Evolutionary conservation across 1,140 invertebrate species (phyloP), one percentile per base, ranked within the genome.

Genomic region (Sycophila sp.): DNA sequence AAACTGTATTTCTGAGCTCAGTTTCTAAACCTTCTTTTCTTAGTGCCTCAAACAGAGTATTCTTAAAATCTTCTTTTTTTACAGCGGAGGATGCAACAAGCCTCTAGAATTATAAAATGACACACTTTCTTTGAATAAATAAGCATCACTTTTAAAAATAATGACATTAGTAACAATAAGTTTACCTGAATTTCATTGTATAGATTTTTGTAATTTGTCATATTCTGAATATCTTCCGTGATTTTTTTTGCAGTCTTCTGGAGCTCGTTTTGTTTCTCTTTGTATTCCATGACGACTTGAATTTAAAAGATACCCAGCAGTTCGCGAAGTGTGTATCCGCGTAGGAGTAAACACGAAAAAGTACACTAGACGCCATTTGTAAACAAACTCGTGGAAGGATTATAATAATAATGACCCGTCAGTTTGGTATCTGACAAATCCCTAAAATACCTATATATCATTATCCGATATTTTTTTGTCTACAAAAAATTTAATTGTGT

Each of bases 1-100:
- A 96, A 22, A 95, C 91, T 26, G 93, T 93, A 75, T 96, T 96
- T 73, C 92, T 87, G 42, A 95, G 87, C 79, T 94, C 91, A 11
- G 90, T 93, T 81, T 95, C 93, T 66, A 95, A 85, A 36, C 92
- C 93, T 71, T 90, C 91, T 64, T 88, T 87, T 83, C 91, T 93
- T 80, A 96, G 89, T 17, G 91, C 90, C 64, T 90, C 88, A 68
- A 93, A 86, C 60, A 96, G 83, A 0, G 91, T 91, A 73, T 90
- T 89, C 82, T 92, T 92, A 77, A 96, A 95, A 80, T 94, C 91
- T 51, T 92, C 89, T 72, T 91, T 89, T 77, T 89, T 90, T 10
- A 95, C 93, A 67, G 83, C 88, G 56, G 91, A 85, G 22, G 90
- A 92, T 36, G 92, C 90, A 40, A 92, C 92, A 58, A 94, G 83